Evolutionary conservation across 1,140 invertebrate species (phyloP).

Genomic region (Anagrus nilaparvatae): DNA sequence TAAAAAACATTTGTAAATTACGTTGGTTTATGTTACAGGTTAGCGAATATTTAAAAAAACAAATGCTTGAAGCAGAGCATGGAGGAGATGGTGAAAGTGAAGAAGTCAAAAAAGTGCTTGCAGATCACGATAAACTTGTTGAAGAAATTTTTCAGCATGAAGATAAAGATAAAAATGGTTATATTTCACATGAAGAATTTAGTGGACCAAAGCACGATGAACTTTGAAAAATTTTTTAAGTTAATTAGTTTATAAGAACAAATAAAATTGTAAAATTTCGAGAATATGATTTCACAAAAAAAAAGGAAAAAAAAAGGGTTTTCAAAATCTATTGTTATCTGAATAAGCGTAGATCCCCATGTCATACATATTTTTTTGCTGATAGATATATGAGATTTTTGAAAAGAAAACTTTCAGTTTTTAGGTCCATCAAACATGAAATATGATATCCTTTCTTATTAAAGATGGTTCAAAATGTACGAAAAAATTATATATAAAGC

Average conservation of each 20-base stretch:
- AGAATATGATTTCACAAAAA: too few species aligned
- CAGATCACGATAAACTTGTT: conserved; percentile 85
- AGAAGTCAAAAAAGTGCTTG: conserved; percentile 75
- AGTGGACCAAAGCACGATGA: conserved; percentile 95
- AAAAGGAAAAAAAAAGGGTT: too few species aligned
- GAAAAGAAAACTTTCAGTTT: too few species aligned
- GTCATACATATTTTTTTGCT: too few species aligned
- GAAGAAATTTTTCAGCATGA: conserved; percentile 96
- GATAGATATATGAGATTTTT: too few species aligned
- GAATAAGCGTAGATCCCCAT: too few species aligned
- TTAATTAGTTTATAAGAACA: background rate
- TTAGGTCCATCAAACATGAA: too few species aligned
- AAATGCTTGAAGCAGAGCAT: conserved; percentile 68
- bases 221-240: conserved; percentile 49
- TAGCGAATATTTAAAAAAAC: conserved; percentile 82
- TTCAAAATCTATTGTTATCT: too few species aligned
- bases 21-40: conserved; percentile 51
- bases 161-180: conserved; percentile 90
- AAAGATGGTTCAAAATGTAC: too few species aligned
- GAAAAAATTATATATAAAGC: too few species aligned
- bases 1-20: conserved; percentile 14
- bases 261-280: too few species aligned
- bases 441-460: too few species aligned
- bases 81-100: conserved; percentile 52
- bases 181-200: conserved; percentile 92